These are phyloP conservation scores for Tenthredo distinguenda DNA, from an alignment of 2,888 invertebrate genomes.

Conservation along the genomic window DNA sequence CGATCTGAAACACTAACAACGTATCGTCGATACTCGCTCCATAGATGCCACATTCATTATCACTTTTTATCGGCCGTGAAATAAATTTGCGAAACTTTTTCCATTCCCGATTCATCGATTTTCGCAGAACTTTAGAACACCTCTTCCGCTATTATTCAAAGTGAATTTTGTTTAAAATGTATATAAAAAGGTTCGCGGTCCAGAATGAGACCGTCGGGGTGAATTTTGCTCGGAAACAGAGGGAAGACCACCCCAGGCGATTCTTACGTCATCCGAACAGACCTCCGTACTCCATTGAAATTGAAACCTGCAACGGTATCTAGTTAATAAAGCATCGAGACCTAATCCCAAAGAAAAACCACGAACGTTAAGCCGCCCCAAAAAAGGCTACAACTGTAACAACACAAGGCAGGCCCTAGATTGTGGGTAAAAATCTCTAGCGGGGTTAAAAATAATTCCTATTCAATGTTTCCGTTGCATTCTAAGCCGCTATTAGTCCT, in stretches of 20 bases:
- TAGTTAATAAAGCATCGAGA: conserved; percentile 73
- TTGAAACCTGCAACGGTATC: conserved; percentile 68
- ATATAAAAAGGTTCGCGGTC: not conserved
- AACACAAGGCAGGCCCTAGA: conserved; percentile 66
- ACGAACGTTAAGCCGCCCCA: conserved; percentile 58
- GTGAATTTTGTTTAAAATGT: not conserved
- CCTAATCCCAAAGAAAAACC: conserved; percentile 74
- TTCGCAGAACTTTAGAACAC: not conserved
- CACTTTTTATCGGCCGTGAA: not conserved
- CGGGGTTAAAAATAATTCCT: conserved; percentile 68
- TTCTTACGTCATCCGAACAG: conserved; percentile 14
- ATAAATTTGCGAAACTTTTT: not conserved
- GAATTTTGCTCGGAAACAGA: not conserved
- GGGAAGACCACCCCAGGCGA: conserved; percentile 34
- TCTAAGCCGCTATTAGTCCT: conserved; percentile 70
- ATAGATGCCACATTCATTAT: not conserved
- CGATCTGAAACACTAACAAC: conserved; percentile 21
- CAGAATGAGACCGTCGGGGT: not conserved
- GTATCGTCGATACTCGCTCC: not conserved
- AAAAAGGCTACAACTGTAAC: conserved; percentile 74
- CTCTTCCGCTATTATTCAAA: not conserved
- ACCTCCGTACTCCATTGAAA: conserved; percentile 38
- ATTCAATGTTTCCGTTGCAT: conserved; percentile 74
- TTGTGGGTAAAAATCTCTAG: conserved; percentile 38
- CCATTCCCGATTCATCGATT: not conserved